Conservation (phyloP, 2,113 vertebrate species). For the Uropsilus gracilis region DNA sequence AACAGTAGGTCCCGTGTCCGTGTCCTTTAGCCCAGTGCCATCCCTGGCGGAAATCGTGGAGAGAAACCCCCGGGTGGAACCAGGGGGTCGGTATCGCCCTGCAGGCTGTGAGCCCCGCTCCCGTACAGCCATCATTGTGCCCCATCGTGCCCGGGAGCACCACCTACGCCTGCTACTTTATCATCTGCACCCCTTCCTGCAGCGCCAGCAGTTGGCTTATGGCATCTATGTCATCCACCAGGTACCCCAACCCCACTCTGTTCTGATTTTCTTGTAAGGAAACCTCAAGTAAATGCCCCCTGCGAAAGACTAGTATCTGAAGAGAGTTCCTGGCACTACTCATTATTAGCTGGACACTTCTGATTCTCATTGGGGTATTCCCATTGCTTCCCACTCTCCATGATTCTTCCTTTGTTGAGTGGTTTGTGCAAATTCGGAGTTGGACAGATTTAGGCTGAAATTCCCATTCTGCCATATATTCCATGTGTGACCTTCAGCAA, state of each 20-base stretch:
- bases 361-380: neutral
- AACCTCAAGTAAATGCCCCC: neutral
- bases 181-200: slow-evolving; percentile 96
- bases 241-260: slow-evolving; percentile 77
- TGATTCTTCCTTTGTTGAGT: neutral
- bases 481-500: neutral
- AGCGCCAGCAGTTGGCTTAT: slow-evolving; percentile 97
- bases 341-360: neutral
- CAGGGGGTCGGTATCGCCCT: slow-evolving; percentile 92
- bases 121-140: slow-evolving; percentile 94
- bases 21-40: slow-evolving; percentile 89
- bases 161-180: slow-evolving; percentile 96
- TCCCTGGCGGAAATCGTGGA: slow-evolving; percentile 90
- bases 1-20: slow-evolving; percentile 93
- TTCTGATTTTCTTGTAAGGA: neutral
- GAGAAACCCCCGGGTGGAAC: slow-evolving; percentile 91
- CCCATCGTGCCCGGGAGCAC: slow-evolving; percentile 93
- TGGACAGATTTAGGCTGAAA: slow-evolving; percentile 7
- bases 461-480: neutral
- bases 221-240: slow-evolving; percentile 97
- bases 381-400: neutral
- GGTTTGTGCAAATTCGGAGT: neutral
- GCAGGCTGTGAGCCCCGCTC: slow-evolving; percentile 90
- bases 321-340: neutral
- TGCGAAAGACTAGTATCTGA: neutral